A percentile compares a stretch with the other conserved stretches of the same genome.
phyloP scores from a whole-genome alignment of 2,113 vertebrate genomes.

The Ellobius talpinus region DNA sequence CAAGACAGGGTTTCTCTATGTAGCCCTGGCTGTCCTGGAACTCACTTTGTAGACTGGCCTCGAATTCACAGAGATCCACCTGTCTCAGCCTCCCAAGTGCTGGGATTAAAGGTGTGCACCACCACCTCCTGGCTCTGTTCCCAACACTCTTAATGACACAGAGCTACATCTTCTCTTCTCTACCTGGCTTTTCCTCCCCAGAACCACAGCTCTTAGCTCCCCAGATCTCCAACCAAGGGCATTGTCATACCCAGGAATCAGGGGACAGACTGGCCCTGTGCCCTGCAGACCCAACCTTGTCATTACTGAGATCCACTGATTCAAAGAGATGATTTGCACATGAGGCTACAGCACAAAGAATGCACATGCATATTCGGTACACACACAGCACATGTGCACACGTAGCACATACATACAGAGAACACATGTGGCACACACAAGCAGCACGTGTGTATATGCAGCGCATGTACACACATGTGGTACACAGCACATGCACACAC shows the following conservation, averaged over 20 bases:
- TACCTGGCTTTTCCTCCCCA: neutral
- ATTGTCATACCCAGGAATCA: neutral
- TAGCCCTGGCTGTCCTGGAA: too few species aligned
- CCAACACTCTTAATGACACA: neutral
- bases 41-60: too few species aligned
- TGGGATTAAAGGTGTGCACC: too few species aligned
- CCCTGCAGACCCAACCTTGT: neutral
- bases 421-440: neutral
- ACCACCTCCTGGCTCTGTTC: neutral
- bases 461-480: neutral
- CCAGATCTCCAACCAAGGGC: neutral
- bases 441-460: neutral
- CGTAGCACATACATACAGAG: neutral
- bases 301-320: neutral
- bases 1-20: too few species aligned
- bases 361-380: too few species aligned
- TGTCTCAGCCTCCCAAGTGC: too few species aligned
- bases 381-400: neutral
- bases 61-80: too few species aligned
- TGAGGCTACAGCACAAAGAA: constrained; percentile 40
- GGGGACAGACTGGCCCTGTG: neutral
- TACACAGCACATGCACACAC: neutral
- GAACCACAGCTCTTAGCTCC: neutral
- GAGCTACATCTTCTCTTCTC: neutral
- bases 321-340: constrained; percentile 34